Base-by-base conservation (phyloP, 2,113 vertebrate species). In the Cisticola juncidis region DNA sequence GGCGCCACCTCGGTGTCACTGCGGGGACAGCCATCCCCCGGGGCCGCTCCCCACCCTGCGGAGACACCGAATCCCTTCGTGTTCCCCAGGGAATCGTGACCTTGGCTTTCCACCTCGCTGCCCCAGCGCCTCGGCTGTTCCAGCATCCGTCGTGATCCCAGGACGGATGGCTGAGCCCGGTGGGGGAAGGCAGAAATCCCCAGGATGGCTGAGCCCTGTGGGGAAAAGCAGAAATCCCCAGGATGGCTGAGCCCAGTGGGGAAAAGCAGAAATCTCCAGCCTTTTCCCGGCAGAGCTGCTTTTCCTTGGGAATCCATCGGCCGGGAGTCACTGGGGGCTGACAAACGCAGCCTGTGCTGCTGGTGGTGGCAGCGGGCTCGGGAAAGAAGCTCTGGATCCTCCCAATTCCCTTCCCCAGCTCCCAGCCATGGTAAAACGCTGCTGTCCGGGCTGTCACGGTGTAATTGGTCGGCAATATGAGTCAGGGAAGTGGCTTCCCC, bases 401-500 rank as follows among this genome's bases (percentile, higher is more conserved):
- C 85, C 26, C 90, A 40, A 35, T 69, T 82, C 86, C 86, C 93
- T 76, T 61, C 76, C 93, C 38, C 8, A 71, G 95, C 91, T 94
- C 90, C 68, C 69, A 25, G 93, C 81, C 87, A 18, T 36, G 73
- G 66, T 71, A 16, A 93, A 96, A 74, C 45, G 48, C 78, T n/a
- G 56, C 94, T 6, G 38, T 58, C 82, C 9, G 3, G 58, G 60
- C 82, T 77, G 76, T 94, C 96, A 86, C 9, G 1, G 54, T 11
- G 61, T 94, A 91, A 95, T 94, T 90, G 89, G 35, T 65, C 24
- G 56, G 88, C 87, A 81, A 88, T 35, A 48, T 68, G 95, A 77
- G 47, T 95, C 95, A 69, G 65, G 84, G 31, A 78, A 93, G 88
- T 13, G 13, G 18, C 35, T 91, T 91, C 50, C 95, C 96, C 72